Evolutionary conservation across 2,113 vertebrate species (phyloP), one percentile per base, ranked within the genome.

Genomic region (rabbit (Oryctolagus cuniculus)): DNA sequence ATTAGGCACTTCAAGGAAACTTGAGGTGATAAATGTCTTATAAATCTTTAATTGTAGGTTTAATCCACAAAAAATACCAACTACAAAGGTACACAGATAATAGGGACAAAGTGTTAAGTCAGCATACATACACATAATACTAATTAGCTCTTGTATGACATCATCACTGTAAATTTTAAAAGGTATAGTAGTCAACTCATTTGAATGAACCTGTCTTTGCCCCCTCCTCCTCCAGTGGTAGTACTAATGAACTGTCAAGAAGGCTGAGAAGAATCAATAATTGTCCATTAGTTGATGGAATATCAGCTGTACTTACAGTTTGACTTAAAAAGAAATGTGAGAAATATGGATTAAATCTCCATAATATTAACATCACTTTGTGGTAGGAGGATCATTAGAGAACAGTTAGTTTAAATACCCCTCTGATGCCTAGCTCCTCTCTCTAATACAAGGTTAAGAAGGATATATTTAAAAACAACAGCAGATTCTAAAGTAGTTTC

Each of bases 1-100:
- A 72, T 53, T 92, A 90, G 77, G 25, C 36, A 72, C 74, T 96
- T 94, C 27, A 92, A 10, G 29, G 85, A 92, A 79, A 12, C 44
- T 58, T 27, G 21, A 49, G 4, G 58, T 69, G 25, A 74, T 73
- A 90, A 25, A 58, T 53, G 53, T 53, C 64, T 92, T 89, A 15
- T 80, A 83, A 90, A 70, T 82, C 19, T 10, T 95, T 88, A 84
- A 85, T 55, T 51, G n/a, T 17, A n/a, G 12, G 51, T 44, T 93
- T 88, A 53, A n/a, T 94, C 72, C 89, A n/a, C 19, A 90, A 63
- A 78, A 53, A 77, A 34, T 12, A 51, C 17, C 6, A 31, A 64
- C 87, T 49, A n/a, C n/a, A 75, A 84, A 89, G 38, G 75, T 69
- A 93, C 92, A 36, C 63, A 73, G 64, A 36, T 75, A 74, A 58